Percentiles rank a stretch among this genome's conserved stretches.
phyloP scores from a whole-genome alignment of 2,888 invertebrate species.

The Seira musarum region DNA sequence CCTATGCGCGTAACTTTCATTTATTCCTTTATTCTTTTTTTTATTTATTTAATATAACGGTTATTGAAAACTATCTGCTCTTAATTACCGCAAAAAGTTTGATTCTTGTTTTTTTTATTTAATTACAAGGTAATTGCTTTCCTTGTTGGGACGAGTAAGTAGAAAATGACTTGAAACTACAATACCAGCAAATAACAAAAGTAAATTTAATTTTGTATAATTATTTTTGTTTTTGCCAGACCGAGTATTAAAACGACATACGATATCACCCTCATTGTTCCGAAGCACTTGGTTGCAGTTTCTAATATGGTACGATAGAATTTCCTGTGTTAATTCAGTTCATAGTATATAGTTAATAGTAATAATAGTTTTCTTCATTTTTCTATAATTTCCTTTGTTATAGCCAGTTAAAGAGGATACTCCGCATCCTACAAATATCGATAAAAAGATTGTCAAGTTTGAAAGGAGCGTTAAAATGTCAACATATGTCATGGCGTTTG shows the following conservation, averaged over 20 bases:
- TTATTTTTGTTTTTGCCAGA: too few relatives aligned
- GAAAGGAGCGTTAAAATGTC: slow-evolving; percentile 77
- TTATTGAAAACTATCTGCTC: too few relatives aligned
- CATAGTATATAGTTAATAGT: neutral
- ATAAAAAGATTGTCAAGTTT: slow-evolving; percentile 79
- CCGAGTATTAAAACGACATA: slow-evolving; percentile 97
- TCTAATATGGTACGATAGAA: slow-evolving; percentile 86
- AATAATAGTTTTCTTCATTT: neutral
- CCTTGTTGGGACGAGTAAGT: slow-evolving; percentile 61
- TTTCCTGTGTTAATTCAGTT: neutral
- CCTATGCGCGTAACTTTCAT: slow-evolving; percentile 88
- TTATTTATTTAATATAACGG: too few relatives aligned
- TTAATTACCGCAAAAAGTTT: too few relatives aligned
- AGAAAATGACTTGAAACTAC: too few relatives aligned
- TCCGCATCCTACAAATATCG: slow-evolving; percentile 71
- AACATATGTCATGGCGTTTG: slow-evolving; percentile 76
- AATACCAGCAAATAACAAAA: too few relatives aligned
- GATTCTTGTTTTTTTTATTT: too few relatives aligned
- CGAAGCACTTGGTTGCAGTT: slow-evolving; percentile 86
- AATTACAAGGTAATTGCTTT: slow-evolving; percentile 45
- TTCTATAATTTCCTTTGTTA: slow-evolving; percentile 43
- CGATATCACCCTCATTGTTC: slow-evolving; percentile 89
- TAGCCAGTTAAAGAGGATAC: slow-evolving; percentile 72
- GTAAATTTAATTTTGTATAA: neutral
- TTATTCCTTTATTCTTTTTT: slow-evolving; percentile 2